phyloP scores from a whole-genome alignment of 1,140 invertebrate genomes.

The Lutraria rhynchaena region DNA sequence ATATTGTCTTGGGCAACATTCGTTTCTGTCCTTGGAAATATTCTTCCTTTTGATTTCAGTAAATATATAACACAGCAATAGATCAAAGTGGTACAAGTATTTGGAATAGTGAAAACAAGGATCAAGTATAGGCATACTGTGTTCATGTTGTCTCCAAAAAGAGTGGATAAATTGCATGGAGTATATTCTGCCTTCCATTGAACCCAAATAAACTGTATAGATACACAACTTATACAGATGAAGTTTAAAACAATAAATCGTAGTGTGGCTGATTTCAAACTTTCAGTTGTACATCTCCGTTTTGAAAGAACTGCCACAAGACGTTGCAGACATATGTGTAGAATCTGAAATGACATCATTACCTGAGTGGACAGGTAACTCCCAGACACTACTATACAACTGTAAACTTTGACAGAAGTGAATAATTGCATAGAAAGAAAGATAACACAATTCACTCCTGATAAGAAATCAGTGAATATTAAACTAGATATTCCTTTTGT shows the following conservation, averaged over 20 bases:
- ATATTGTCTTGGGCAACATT: not conserved
- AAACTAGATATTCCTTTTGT: not conserved
- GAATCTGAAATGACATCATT: not conserved
- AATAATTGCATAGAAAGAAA: not conserved
- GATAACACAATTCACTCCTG: not conserved
- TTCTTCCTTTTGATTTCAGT: not conserved
- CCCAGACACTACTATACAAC: not conserved
- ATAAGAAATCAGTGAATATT: conserved; percentile 2
- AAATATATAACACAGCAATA: not conserved
- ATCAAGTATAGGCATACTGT: conserved; percentile 5
- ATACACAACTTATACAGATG: not conserved
- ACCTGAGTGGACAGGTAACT: conserved; percentile 6
- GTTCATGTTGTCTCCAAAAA: not conserved
- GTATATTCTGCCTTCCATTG: not conserved
- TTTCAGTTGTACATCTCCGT: not conserved
- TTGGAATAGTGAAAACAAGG: not conserved
- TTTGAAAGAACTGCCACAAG: not conserved
- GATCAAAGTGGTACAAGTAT: not conserved
- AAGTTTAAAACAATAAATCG: not conserved
- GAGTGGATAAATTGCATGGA: not conserved
- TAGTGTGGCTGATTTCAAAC: not conserved
- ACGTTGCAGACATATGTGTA: not conserved
- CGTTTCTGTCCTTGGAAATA: not conserved
- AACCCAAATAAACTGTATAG: not conserved
- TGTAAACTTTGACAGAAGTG: not conserved